Evolutionary conservation across 2,888 invertebrate genomes (phyloP), one percentile per base, ranked within the genome.

Genomic region (Lypha dubia): DNA sequence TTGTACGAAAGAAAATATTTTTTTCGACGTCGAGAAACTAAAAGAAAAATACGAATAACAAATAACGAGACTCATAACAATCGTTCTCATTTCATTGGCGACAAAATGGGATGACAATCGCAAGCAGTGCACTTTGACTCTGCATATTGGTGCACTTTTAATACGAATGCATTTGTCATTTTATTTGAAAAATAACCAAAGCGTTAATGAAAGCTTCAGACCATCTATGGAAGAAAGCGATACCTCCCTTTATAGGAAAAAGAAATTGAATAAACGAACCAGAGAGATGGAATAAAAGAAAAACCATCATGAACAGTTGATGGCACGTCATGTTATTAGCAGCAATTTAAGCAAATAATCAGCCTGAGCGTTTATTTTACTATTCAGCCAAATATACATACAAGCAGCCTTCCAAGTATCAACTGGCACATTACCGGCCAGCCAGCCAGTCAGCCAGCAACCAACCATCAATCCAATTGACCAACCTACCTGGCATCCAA

Each of bases 291-390:
- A 15, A 44, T 58, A 68, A 56, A 49, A 56, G 62, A 13, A 60
- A 74, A 79, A 82, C 68, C 71, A 70, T 79, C 73, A 74, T 79
- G 77, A 85, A 84, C 85, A 84, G 86, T 87, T 88, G 89, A 88
- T 90, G 89, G 88, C 90, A 90, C 87, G 91, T 90, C 91, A 90
- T 90, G 91, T 91, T 90, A 90, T 90, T 90, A 90, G 91, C 90
- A 91, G 91, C 91, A 91, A 90, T 90, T 90, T 90, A 89, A 90
- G 89, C 90, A 90, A 90, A 90, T 90, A 90, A 90, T 91, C 91
- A 91, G 89, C 88, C 86, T 79, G 81, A 87, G 88, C 88, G 87
- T 87, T 88, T 87, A 87, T 87, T 86, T 87, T 86, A 87, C 85
- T 70, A 65, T 68, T 28, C 74, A 84, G 65, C 46, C 70, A 58